Conservation (phyloP, 37 sponge, comb jelly and placozoan species). For the Hormiphora californensis region DNA sequence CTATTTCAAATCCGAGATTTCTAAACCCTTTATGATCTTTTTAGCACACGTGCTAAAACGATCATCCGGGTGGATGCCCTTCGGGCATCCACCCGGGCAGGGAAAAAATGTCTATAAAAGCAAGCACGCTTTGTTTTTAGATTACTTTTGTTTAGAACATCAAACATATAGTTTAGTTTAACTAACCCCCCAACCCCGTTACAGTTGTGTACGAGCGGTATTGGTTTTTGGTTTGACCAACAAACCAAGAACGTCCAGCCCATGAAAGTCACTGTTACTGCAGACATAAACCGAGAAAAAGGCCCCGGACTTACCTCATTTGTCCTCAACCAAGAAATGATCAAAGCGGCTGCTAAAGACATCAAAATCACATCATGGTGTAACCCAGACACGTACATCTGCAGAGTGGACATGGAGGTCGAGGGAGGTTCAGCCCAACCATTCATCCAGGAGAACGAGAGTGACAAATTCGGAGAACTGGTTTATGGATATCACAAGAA, state of each 20-base stretch:
- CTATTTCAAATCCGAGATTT: too few species aligned
- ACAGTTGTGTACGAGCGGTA: not conserved
- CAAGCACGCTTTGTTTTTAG: too few species aligned
- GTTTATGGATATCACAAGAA: not conserved
- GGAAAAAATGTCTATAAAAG: too few species aligned
- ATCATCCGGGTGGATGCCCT: too few species aligned
- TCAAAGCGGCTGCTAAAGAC: not conserved
- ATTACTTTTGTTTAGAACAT: too few species aligned
- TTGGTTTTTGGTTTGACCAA: not conserved
- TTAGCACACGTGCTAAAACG: too few species aligned
- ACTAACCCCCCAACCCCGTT: too few species aligned
- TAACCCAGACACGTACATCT: conserved; percentile 25
- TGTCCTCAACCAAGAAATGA: conserved; percentile 3
- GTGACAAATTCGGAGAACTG: not conserved
- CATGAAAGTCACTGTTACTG: not conserved
- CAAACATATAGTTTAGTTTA: too few species aligned
- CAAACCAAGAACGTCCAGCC: conserved; percentile 13
- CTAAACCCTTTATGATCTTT: too few species aligned
- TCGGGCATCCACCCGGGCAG: too few species aligned
- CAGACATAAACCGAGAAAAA: not conserved
- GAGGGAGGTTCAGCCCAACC: not conserved
- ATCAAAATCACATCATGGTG: not conserved
- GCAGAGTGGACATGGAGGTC: not conserved
- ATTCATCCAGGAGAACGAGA: not conserved
- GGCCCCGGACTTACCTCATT: not conserved